phyloP scores from a whole-genome alignment of 2,113 vertebrate genomes.

The Phalacrocorax brasilianus region DNA sequence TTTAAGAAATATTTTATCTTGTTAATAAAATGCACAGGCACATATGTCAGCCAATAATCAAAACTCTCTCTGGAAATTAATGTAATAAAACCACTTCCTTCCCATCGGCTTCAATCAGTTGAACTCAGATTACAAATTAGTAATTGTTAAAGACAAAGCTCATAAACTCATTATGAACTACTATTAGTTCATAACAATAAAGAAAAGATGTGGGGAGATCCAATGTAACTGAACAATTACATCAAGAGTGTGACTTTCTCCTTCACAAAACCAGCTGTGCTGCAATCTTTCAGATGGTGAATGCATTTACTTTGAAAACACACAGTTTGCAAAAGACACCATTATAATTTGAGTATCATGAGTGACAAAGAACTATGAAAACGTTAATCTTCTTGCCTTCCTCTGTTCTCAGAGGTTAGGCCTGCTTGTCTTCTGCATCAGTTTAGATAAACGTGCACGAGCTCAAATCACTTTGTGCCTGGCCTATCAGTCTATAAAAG shows the following conservation, averaged over 20 bases:
- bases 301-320: neutral
- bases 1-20: neutral
- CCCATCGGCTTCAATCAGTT: neutral
- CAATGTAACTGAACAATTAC: neutral
- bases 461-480: neutral
- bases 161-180: neutral
- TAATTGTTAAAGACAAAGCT: neutral
- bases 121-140: neutral
- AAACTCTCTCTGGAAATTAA: neutral
- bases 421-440: neutral
- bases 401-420: neutral
- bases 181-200: neutral
- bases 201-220: neutral
- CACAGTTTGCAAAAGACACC: neutral
- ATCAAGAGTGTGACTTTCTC: neutral
- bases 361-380: neutral
- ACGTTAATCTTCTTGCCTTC: neutral
- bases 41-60: neutral
- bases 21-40: neutral
- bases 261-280: neutral
- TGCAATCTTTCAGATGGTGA: neutral
- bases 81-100: neutral
- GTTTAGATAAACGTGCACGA: neutral
- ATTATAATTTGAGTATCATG: neutral
- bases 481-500: neutral